Conservation (phyloP, 1,140 invertebrate species). For the Armadillidium nasatum region DNA sequence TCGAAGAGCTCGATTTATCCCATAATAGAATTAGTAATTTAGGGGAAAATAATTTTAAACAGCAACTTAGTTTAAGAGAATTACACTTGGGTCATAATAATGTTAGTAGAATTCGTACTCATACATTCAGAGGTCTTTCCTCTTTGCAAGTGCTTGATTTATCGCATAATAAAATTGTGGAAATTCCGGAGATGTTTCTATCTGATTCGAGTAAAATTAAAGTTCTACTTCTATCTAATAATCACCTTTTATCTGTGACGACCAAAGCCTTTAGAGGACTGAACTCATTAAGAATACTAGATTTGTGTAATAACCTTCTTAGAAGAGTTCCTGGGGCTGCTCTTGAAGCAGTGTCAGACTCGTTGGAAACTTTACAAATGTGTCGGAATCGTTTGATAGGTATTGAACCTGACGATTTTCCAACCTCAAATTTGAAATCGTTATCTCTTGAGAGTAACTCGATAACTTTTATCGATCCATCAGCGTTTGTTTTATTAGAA, state of each 20-base stretch:
- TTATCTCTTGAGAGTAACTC: conserved; percentile 38
- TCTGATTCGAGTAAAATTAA: conserved; percentile 31
- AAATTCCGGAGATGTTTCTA: conserved; percentile 30
- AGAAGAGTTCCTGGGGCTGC: conserved; percentile 31
- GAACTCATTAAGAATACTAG: conserved; percentile 26
- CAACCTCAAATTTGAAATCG: conserved; percentile 20
- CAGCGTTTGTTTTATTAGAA: conserved; percentile 25
- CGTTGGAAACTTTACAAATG: conserved; percentile 34
- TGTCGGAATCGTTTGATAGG: conserved; percentile 37
- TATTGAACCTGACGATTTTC: conserved; percentile 29
- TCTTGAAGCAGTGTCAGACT: too few relatives aligned
- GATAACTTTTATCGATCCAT: conserved; percentile 30
- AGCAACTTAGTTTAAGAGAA: conserved; percentile 56
- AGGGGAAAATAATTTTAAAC: conserved; percentile 66
- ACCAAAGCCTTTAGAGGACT: conserved; percentile 30
- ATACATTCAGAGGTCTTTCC: conserved; percentile 31
- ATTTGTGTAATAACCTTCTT: conserved; percentile 38
- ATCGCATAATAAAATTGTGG: conserved; percentile 32
- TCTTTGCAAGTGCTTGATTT: conserved; percentile 31
- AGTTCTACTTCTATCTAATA: conserved; percentile 34
- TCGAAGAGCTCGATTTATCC: conserved; percentile 48
- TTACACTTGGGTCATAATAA: conserved; percentile 38
- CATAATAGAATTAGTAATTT: conserved; percentile 56
- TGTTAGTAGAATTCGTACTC: conserved; percentile 23
- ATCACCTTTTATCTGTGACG: conserved; percentile 31